phyloP scores from a whole-genome alignment of 2,797 vertebrate species.

The Betta splendens region DNA sequence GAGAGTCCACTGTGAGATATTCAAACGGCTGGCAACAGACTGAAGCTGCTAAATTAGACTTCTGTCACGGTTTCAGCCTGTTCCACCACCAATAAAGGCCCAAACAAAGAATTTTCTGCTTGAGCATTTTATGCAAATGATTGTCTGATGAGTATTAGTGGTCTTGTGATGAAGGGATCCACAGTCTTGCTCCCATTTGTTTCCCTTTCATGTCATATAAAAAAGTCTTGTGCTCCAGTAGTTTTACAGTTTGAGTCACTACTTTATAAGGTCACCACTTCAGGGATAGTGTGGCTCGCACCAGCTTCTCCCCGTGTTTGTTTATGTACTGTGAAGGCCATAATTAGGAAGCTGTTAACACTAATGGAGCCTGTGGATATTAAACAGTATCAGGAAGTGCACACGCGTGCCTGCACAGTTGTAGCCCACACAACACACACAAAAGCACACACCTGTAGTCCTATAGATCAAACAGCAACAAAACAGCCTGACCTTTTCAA shows the following conservation, averaged over 20 bases:
- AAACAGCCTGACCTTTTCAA: slow-evolving; percentile 63
- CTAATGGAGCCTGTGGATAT: slow-evolving; percentile 58
- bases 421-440: slow-evolving; percentile 1
- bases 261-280: slow-evolving; percentile 48
- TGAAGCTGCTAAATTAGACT: too few species aligned
- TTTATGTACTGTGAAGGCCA: slow-evolving; percentile 50
- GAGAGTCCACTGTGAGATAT: too few species aligned
- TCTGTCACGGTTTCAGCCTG: neutral
- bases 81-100: neutral
- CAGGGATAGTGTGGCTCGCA: slow-evolving; percentile 24
- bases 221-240: slow-evolving; percentile 8
- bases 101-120: neutral
- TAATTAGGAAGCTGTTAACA: slow-evolving; percentile 67
- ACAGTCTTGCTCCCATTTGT: neutral
- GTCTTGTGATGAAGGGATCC: too few species aligned
- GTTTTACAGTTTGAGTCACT: slow-evolving; percentile 23
- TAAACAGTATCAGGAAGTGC: slow-evolving; percentile 47
- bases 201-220: neutral
- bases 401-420: slow-evolving; percentile 23
- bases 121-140: neutral
- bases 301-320: slow-evolving; percentile 46
- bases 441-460: slow-evolving; percentile 40
- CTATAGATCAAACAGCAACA: slow-evolving; percentile 39
- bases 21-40: too few species aligned
- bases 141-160: too few species aligned